Evolutionary conservation across 2,888 invertebrate genomes (phyloP), one percentile per base, ranked within the genome.

Genomic region (Diarsia mendica): DNA sequence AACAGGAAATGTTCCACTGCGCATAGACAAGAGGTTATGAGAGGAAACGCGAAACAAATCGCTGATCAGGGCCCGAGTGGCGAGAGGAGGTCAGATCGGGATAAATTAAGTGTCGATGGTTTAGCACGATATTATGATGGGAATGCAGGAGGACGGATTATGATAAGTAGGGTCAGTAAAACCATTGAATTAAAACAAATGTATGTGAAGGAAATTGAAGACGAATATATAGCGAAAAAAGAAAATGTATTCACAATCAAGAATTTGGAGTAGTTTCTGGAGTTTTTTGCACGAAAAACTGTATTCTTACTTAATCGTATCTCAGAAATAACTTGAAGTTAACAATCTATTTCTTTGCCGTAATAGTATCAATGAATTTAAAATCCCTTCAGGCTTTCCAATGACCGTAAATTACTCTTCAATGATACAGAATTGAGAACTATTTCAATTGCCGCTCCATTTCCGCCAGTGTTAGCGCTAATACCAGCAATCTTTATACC

Each of bases 1-100:
- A 85, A 75, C 83, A 82, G 83, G 83, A 83, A 83, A 82, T 85
- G 85, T 83, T 83, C 75, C 85, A 83, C 75, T 85, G 75, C 85
- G 73, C 72, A 67, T 75, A 65, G 67, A 75, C 64, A 65, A 78
- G 72, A 76, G 82, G 80, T 83, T 82, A 78, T 76, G 77, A 77
- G 74, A 85, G 84, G 87, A 85, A 87, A 87, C 87, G 90, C 88
- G 89, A 86, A 86, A 87, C 90, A 85, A 88, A 91, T 90, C 79
- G 83, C 81, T 86, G 88, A 90, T 91, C 83, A 82, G 85, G 83
- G 86, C 83, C 80, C 80, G 82, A 75, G 74, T 79, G 74, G 65
- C 66, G 77, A 77, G 79, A 77, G 73, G 77, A 68, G 80, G 79
- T 82, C 77, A 75, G 80, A 65, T 75, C 83, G 85, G 72, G 67